These are phyloP conservation scores for Otocyon megalotis DNA, from an alignment of 2,113 vertebrate species.

Conservation along the genomic window DNA sequence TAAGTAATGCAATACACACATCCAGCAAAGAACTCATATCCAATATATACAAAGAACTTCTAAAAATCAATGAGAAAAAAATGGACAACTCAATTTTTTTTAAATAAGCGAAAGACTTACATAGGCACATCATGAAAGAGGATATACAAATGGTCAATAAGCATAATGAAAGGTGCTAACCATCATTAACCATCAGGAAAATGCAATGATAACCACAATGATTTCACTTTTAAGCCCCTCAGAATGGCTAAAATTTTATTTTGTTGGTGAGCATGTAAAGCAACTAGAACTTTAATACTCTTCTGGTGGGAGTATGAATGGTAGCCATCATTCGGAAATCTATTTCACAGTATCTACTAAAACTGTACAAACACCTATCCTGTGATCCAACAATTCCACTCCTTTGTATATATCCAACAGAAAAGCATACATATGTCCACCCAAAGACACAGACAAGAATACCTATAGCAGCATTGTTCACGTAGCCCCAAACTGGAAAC, in stretches of 20 bases:
- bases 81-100: background rate
- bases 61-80: slow-evolving; percentile 4
- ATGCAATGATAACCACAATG: background rate
- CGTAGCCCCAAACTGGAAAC: background rate
- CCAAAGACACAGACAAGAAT: background rate
- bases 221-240: background rate
- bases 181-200: background rate
- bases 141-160: background rate
- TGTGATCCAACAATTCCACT: background rate
- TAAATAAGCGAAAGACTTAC: background rate
- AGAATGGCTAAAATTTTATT: background rate
- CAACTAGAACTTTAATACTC: background rate
- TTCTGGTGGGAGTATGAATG: background rate
- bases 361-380: background rate
- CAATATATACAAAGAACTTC: background rate
- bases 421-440: background rate
- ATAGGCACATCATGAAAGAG: background rate
- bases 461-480: background rate
- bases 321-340: background rate
- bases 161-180: background rate
- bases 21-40: background rate
- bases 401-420: background rate
- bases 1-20: background rate
- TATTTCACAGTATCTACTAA: background rate
- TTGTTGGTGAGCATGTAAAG: background rate